Evolutionary conservation across 1,140 invertebrate genomes (phyloP), one percentile per base, ranked within the genome.

Genomic region (Globodera rostochiensis): DNA sequence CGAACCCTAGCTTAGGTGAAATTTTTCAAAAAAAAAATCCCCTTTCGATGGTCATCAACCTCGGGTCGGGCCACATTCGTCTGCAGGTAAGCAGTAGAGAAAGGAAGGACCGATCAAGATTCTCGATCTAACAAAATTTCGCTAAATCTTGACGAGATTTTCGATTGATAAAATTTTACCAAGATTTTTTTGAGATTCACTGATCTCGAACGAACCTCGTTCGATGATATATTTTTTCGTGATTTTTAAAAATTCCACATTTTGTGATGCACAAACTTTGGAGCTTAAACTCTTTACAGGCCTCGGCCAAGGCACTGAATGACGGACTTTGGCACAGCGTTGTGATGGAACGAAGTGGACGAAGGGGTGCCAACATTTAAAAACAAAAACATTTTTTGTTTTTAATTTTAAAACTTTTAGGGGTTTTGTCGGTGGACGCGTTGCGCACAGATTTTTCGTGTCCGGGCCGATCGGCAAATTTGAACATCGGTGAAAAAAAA

Each of bases 301-400:
- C 94, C 0, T 95, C 95, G 0, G 92, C 94, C 67, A 91, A 93
- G 71, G 91, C 94, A 64, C 93, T 98, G 0, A 95, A 96, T 89
- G 96, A 98, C 87, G 94, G 95, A 0, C 92, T 69, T 6, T 96
- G 95, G 94, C 97, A 98, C 89, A 94, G 95, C 86, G 93, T 98
- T 1, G 92, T 93, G 9, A 90, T 98, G 80, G 92, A 94, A 80
- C 91, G 95, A 80, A 94, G 93, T 80, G 94, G 94, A 19, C 92
- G 94, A 84, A 94, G 94, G 66, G 95, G 96, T 6, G 92, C 93
- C n/a, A 76, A 74, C 21, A 21, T 74, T 36, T 53, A 77, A 67
- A 9, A 21, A 77, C 67, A 46, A 47, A 21, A 21, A 69, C 67
- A 67, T 50, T 76, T 19, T 69, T 46, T 25, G n/a, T 67, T 45